Evolutionary conservation across 2,888 invertebrate species (phyloP).

Genomic region (Polydrusus tereticollis): DNA sequence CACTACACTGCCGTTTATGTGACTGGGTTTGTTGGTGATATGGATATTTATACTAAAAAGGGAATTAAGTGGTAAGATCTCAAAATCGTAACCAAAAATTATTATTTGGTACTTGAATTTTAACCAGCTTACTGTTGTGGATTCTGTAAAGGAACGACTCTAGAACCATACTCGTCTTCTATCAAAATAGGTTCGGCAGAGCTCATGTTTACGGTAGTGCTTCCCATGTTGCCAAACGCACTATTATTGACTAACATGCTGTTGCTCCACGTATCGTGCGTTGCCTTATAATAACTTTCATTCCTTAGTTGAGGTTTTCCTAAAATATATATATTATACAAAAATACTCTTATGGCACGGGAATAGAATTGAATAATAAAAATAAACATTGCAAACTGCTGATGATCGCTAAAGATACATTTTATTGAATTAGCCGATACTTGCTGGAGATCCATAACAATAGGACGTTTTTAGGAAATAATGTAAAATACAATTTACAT

Average conservation of each 20-base stretch:
- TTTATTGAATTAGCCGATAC: no score
- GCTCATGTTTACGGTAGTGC: constrained; percentile 69
- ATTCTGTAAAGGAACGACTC: constrained; percentile 61
- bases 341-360: no score
- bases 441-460: no score
- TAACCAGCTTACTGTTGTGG: constrained; percentile 61
- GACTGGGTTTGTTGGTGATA: constrained; percentile 58
- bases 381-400: no score
- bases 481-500: no score
- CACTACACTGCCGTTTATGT: constrained; percentile 52
- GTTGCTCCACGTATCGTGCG: constrained; percentile 72
- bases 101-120: no score
- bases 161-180: constrained; percentile 70
- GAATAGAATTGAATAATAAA: no score
- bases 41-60: constrained; percentile 59
- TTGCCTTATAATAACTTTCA: constrained; percentile 90
- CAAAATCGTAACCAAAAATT: no score
- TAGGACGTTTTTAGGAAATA: no score
- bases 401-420: no score
- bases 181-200: constrained; percentile 69
- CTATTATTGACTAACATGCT: constrained; percentile 65
- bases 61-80: no score
- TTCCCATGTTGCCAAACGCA: constrained; percentile 64
- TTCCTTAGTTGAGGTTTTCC: constrained; percentile 74
- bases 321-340: constrained; percentile 14